phyloP scores from a whole-genome alignment of 2,113 vertebrate genomes.

The Sapayoa aenigma region DNA sequence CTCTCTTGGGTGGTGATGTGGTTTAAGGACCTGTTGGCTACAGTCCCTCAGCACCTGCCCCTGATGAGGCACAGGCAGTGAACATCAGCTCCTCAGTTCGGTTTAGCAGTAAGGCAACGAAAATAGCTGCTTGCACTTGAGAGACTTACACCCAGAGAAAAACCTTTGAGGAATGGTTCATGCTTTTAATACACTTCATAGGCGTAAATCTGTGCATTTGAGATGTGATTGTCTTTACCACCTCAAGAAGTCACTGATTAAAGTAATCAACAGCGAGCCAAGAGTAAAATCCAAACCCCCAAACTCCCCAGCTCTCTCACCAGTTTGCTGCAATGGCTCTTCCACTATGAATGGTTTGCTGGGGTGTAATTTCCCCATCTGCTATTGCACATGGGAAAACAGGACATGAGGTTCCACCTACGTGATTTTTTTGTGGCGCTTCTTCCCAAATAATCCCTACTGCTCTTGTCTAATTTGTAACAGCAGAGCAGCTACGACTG shows the following conservation, averaged over 20 bases:
- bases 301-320: background rate
- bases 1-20: too few species aligned
- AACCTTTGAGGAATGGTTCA: background rate
- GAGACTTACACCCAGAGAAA: background rate
- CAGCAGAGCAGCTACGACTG: background rate
- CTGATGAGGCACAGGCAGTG: background rate
- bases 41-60: background rate
- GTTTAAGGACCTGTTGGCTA: background rate
- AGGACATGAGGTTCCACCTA: background rate
- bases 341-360: background rate
- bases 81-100: background rate
- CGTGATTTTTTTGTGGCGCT: background rate
- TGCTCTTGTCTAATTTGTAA: background rate
- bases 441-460: background rate
- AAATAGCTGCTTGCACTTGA: background rate
- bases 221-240: background rate
- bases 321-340: background rate
- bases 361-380: background rate
- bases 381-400: background rate
- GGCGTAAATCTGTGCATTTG: background rate
- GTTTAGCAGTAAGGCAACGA: background rate
- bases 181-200: background rate
- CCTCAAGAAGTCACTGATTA: background rate
- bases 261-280: background rate
- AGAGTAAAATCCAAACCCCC: background rate